phyloP scores from a whole-genome alignment of 2,888 invertebrate species.

The Pteria penguin region DNA sequence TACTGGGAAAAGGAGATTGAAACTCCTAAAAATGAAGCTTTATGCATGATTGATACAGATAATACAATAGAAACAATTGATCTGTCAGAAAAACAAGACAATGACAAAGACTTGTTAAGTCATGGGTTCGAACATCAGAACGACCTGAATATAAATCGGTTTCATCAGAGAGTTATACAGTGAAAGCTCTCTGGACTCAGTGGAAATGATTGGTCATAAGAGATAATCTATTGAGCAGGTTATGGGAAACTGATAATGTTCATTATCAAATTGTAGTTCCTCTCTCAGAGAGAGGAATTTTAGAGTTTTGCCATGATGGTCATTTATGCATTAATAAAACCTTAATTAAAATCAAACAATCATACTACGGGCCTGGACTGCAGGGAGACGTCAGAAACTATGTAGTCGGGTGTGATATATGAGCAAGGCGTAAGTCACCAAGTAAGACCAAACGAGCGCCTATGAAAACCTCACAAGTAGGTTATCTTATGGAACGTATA shows the following conservation, averaged over 20 bases:
- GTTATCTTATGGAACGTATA: slow-evolving; percentile 16
- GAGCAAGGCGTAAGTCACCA: slow-evolving; percentile 13
- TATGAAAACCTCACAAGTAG: slow-evolving; percentile 13
- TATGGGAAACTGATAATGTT: slow-evolving; percentile 1
- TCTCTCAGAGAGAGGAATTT: background rate
- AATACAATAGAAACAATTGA: background rate
- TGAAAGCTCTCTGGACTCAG: slow-evolving; percentile 15
- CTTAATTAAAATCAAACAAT: slow-evolving; percentile 7
- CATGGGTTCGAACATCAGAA: background rate
- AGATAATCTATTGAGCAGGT: background rate
- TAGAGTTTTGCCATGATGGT: slow-evolving; percentile 15
- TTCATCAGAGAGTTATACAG: background rate
- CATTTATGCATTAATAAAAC: slow-evolving; percentile 16
- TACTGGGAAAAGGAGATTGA: slow-evolving; percentile 3
- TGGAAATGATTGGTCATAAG: background rate
- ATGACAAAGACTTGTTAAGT: slow-evolving; percentile 8
- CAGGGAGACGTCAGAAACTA: slow-evolving; percentile 16
- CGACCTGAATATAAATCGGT: background rate
- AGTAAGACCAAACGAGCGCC: slow-evolving; percentile 12
- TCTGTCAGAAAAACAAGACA: background rate
- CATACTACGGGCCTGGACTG: slow-evolving; percentile 9
- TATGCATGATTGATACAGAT: background rate
- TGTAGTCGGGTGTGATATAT: slow-evolving; percentile 14
- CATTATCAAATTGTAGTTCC: background rate
- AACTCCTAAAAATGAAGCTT: background rate